Conservation (phyloP, 1,140 invertebrate species). For the Goniozus legneri region DNA sequence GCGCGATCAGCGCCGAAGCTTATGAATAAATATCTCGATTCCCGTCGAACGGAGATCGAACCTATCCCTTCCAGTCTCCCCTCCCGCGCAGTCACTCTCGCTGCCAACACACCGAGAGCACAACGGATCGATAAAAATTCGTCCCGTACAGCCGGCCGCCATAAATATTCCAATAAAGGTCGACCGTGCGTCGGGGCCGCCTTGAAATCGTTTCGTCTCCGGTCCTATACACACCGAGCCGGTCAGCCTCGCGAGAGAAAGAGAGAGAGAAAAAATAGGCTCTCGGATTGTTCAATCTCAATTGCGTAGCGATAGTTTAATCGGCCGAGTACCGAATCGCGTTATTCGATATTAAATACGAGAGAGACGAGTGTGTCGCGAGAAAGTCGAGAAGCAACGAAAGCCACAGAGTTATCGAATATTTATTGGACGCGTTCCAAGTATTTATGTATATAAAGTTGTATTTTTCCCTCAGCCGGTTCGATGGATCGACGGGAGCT, state of each 20-base stretch:
- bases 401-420: too few relatives aligned
- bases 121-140: constrained; percentile 48
- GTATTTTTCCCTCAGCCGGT: too few relatives aligned
- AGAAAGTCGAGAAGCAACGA: too few relatives aligned
- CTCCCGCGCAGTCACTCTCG: constrained; percentile 19
- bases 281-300: too few relatives aligned
- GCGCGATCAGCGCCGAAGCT: constrained; percentile 28
- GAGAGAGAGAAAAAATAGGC: background rate
- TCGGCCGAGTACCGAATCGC: too few relatives aligned
- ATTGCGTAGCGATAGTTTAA: too few relatives aligned
- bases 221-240: too few relatives aligned
- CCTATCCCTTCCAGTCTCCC: constrained; percentile 5
- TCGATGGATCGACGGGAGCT: too few relatives aligned
- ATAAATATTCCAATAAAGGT: constrained; percentile 46
- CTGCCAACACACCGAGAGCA: constrained; percentile 22
- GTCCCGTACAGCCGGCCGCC: constrained; percentile 31
- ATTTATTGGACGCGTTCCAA: too few relatives aligned
- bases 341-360: too few relatives aligned
- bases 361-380: too few relatives aligned
- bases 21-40: constrained; percentile 49
- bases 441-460: too few relatives aligned
- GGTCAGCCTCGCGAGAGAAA: background rate
- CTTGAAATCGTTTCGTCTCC: background rate
- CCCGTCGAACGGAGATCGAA: constrained; percentile 28
- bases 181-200: constrained; percentile 24